phyloP scores from a whole-genome alignment of 2,888 invertebrate genomes.

The Pantelozetes paolii region DNA sequence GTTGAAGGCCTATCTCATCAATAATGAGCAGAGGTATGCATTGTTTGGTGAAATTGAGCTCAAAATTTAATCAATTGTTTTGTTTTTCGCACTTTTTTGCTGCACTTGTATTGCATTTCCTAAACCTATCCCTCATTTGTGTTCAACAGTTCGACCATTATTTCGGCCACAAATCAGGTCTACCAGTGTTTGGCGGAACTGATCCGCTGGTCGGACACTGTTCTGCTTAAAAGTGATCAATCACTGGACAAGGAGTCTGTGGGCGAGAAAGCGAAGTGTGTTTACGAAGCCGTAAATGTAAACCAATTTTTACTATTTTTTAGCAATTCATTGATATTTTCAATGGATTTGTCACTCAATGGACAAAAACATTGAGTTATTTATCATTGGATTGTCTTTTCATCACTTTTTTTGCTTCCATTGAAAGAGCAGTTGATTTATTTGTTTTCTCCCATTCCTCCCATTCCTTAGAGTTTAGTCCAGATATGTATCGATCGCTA shows the following conservation, averaged over 20 bases:
- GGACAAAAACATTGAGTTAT: too few relatives aligned
- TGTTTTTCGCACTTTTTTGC: neutral
- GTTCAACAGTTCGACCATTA: constrained; percentile 61
- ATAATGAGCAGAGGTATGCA: constrained; percentile 60
- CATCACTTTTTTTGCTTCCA: neutral
- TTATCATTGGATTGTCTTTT: too few relatives aligned
- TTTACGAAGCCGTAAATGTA: constrained; percentile 69
- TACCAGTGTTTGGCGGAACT: constrained; percentile 79
- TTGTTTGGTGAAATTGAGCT: neutral
- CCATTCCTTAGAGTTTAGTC: constrained; percentile 69
- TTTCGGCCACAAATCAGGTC: constrained; percentile 76
- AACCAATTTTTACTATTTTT: constrained; percentile 38
- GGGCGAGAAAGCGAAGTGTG: constrained; percentile 64
- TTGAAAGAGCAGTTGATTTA: constrained; percentile 38
- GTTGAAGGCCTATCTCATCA: constrained; percentile 49
- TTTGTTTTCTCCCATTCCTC: constrained; percentile 48
- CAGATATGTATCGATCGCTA: constrained; percentile 77
- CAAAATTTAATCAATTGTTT: neutral
- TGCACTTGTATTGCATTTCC: too few relatives aligned
- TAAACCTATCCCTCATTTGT: too few relatives aligned
- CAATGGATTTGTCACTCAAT: too few relatives aligned
- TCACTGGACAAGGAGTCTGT: constrained; percentile 60
- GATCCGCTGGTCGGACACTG: constrained; percentile 83
- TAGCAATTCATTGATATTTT: neutral
- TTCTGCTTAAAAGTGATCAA: constrained; percentile 50